Evolutionary conservation across 2,888 invertebrate species (phyloP), one percentile per base, ranked within the genome.

Genomic region (Protula sp.): DNA sequence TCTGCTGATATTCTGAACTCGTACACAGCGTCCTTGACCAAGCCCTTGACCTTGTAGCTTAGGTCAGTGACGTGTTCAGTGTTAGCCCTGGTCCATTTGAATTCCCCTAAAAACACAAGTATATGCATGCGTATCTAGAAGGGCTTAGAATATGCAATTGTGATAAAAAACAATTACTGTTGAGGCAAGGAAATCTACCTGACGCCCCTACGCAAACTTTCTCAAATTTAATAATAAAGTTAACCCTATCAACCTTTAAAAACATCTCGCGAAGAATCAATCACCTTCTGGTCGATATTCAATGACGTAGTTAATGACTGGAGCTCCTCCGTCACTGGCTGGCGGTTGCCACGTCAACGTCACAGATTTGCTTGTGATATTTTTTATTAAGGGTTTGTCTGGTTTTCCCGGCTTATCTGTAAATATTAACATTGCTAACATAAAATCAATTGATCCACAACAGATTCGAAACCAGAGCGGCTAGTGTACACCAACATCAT

Each of bases 271-370:
- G n/a, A n/a, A n/a, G n/a, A n/a, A n/a, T n/a, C n/a, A n/a, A n/a
- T n/a, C n/a, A 26, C 78, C 80, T 30, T 72, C 88, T 19, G 89
- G 87, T 69, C 90, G 89, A 83, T 91, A 95, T 58, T 72, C 73
- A 26, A 72, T 56, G 31, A 65, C 52, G 54, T 72, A 72, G 45
- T 64, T 62, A 47, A 61, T 58, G 47, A 74, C 62, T 27, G 67
- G 62, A 2, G 61, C 54, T n/a, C 72, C 72, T 5, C 73, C 73
- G 57, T 69, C 63, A 28, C 62, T 57, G 5, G 48, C 58, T n/a
- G 59, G 77, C 30, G 77, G 69, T 54, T 73, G 72, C 79, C 79
- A 80, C 2, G 68, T 82, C n/a, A 95, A 83, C 3, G 92, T 92
- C 0, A 91, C 91, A 66, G 91, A 91, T 75, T 89, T 87, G 70